Evolutionary conservation across 1,140 invertebrate species (phyloP), one percentile per base, ranked within the genome.

Genomic region (Hestina assimilis): DNA sequence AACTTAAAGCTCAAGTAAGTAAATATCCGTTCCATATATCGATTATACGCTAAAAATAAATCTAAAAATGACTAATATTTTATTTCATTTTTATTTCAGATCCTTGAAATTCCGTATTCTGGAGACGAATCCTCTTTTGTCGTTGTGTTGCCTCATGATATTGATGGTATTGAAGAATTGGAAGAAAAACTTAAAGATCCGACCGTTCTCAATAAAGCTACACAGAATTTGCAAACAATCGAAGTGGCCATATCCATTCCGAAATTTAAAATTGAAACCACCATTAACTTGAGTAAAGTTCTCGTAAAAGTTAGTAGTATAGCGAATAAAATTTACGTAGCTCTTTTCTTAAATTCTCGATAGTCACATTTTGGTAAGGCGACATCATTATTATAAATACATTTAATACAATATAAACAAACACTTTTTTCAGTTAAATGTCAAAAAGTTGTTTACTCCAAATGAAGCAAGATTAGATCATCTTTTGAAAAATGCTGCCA

Each of bases 251-350:
- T 82, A 0, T 53, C 38, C 5, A 43, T 87, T 4, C 83, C 83
- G 1, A 87, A 78, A 56, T 85, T 87, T 54, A 83, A 83, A 61
- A 83, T 85, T 51, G 82, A 87, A 70, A 87, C 80, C 19, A 75
- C 54, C 1, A 83, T 72, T 0, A 15, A 87, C 28, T 61, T 87
- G 9, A 80, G 75, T 43, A 46, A 74, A 0, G 52, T 79, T 31
- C 64, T 87, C 1, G n/a, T 28, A 47, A 72, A 80, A 12, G 83
- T 87, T n/a, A n/a, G n/a, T n/a, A n/a, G n/a, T n/a, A n/a, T n/a
- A n/a, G n/a, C n/a, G n/a, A n/a, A n/a, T n/a, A n/a, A n/a, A n/a
- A n/a, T n/a, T n/a, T n/a, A n/a, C n/a, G n/a, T n/a, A n/a, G n/a
- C n/a, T n/a, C n/a, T n/a, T n/a, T n/a, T n/a, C n/a, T n/a, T n/a